These are phyloP conservation scores for Dermochelys coriacea DNA, from an alignment of 2,797 vertebrate genomes.

Conservation along the genomic window DNA sequence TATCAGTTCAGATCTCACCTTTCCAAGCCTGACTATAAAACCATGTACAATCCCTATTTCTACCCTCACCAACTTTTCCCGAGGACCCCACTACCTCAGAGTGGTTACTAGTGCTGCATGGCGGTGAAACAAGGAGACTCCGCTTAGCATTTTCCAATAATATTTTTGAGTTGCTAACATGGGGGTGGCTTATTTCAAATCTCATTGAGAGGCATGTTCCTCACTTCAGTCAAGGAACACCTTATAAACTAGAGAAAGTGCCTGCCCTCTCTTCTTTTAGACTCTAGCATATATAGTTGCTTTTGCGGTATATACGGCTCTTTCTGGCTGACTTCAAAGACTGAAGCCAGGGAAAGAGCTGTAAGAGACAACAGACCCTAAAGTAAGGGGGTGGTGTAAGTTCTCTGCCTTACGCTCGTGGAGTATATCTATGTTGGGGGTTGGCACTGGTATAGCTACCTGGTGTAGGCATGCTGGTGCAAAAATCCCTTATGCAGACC, in stretches of 20 bases:
- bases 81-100: background rate
- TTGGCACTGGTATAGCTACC: conserved; percentile 16
- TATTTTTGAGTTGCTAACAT: background rate
- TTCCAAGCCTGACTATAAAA: conserved; percentile 9
- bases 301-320: background rate
- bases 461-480: background rate
- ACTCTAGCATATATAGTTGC: conserved; percentile 14
- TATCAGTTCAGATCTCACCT: background rate
- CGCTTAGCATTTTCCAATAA: background rate
- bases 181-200: background rate
- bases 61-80: background rate
- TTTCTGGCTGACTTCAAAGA: conserved; percentile 20
- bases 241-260: conserved; percentile 50
- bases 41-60: background rate
- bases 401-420: background rate
- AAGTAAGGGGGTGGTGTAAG: background rate
- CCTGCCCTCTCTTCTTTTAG: conserved; percentile 7
- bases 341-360: background rate
- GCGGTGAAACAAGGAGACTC: background rate
- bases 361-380: background rate
- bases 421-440: background rate
- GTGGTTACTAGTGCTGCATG: background rate
- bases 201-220: background rate
- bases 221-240: background rate
- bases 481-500: background rate